Percentiles rank a stretch among this genome's conserved stretches.
Conservation (phyloP, 2,888 invertebrate genomes). For the Aethes cnicana region DNA sequence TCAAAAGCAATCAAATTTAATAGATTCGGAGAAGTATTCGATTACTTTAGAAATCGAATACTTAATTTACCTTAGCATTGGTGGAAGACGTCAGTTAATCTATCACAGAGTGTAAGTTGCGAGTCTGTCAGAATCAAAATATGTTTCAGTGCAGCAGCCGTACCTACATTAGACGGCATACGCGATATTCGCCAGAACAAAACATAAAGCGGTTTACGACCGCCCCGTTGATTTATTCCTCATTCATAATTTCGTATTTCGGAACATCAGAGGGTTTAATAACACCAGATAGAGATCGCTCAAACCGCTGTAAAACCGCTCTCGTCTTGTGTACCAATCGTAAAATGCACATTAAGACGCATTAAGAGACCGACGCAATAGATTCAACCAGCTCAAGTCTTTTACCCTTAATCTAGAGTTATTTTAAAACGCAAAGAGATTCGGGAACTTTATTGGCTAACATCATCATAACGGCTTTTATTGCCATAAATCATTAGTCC, state of each 20-base stretch:
- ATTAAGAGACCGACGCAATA: conserved; percentile 69
- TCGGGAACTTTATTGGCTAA: conserved; percentile 72
- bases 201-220: conserved; percentile 79
- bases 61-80: no score
- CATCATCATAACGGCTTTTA: conserved; percentile 76
- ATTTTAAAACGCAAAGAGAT: conserved; percentile 73
- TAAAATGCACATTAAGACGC: conserved; percentile 82
- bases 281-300: conserved; percentile 77
- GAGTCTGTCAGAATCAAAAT: no score
- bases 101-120: no score
- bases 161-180: conserved; percentile 26
- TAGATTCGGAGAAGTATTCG: background rate
- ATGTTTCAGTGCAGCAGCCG: conserved; percentile 15
- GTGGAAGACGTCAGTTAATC: no score
- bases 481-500: conserved; percentile 73
- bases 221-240: conserved; percentile 78
- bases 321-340: conserved; percentile 79
- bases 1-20: conserved; percentile 11
- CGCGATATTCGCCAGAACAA: conserved; percentile 61
- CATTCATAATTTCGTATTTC: conserved; percentile 81
- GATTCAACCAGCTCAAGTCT: conserved; percentile 63
- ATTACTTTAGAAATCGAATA: background rate
- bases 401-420: conserved; percentile 76
- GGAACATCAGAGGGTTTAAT: conserved; percentile 79
- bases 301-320: conserved; percentile 75